Base-by-base conservation (phyloP, 2,888 invertebrate species). In the Melanostoma mellinum region DNA sequence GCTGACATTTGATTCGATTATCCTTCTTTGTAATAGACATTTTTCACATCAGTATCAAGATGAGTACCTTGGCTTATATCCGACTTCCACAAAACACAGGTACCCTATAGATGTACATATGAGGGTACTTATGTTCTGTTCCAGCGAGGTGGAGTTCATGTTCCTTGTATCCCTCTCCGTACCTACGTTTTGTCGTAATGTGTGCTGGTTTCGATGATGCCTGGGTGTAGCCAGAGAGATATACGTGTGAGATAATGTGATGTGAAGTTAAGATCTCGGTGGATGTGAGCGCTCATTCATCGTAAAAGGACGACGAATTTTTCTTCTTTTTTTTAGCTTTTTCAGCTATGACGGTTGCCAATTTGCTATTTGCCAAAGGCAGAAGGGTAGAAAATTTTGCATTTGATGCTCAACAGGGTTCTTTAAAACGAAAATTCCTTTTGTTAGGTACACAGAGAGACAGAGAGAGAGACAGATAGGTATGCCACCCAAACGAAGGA, bases 1-100 rank as follows among this genome's bases (percentile, higher is more conserved):
- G 53, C 81, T 81, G 71, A 81, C 81, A 80, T 76, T 80, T 76
- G 81, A 81, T 81, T 76, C 77, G 76, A 81, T 81, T 81, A 81
- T 76, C 76, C 67, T 56, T 48, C 58, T 72, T 67, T 81, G 72
- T 67, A 67, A 61, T 72, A 72, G 76, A 81, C 76, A 80, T 80
- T 80, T 80, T 80, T 74, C 74, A 79, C 74, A 74, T 79, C 69
- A 65, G 52, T 52, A 46, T 69, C 69, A 80, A 65, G 46, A 72
- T 72, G 65, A 78, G 58, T 58, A 50, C 63, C 63, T 63, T 63
- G 50, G 63, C 48, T 50, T 20, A 20, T 20, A 20, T 20, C 20
- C 20, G 20, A 72, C 67, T 67, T 53, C 60, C 67, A 65, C 46
- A 38, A 61, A 46, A 8, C 46, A 44, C 61, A 38, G 6, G 4